Evolutionary conservation across 2,113 vertebrate genomes (phyloP), one percentile per base, ranked within the genome.

Genomic region (Clarias batrachus): DNA sequence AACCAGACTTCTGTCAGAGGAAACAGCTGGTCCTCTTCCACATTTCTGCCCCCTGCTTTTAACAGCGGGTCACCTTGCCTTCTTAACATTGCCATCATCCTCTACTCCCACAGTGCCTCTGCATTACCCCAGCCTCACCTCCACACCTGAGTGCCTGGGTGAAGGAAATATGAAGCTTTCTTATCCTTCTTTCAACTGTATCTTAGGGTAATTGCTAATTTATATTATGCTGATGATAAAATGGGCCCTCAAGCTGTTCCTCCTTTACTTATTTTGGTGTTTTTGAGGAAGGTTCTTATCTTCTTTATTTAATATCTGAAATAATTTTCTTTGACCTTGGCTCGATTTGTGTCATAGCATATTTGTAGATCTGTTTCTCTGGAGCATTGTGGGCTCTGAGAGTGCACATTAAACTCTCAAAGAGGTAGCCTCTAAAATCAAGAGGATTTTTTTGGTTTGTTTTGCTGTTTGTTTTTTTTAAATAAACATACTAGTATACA

Each of bases 21-120:
- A 68, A 89, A 86, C 90, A 89, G 88, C 88, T 88, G 90, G 88
- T 79, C 80, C 56, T 82, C 63, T 56, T 84, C 77, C 54, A 81
- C 81, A 21, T 37, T 87, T 57, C 62, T 76, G 85, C 83, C 86
- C 78, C 81, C 73, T 81, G 86, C 66, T 88, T 86, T 86, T 70
- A 88, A 90, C 73, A 77, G 81, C 76, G 37, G 86, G 81, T 86
- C 79, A 89, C 83, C 86, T 90, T 88, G 83, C 77, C 66, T 80
- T 68, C 77, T 30, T 33, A 88, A 52, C 54, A 70, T 54, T n/a
- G 66, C 78, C 59, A 83, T 73, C 82, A 87, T 60, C 77, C 70
- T 71, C 63, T 6, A 83, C 68, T 86, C 63, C 56, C 41, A 73
- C 71, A 82, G 63, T 70, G 41, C 19, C 60, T 77, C 73, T 71